These are phyloP conservation scores for Gortyna flavago DNA, from an alignment of 2,888 invertebrate genomes.

Conservation along the genomic window DNA sequence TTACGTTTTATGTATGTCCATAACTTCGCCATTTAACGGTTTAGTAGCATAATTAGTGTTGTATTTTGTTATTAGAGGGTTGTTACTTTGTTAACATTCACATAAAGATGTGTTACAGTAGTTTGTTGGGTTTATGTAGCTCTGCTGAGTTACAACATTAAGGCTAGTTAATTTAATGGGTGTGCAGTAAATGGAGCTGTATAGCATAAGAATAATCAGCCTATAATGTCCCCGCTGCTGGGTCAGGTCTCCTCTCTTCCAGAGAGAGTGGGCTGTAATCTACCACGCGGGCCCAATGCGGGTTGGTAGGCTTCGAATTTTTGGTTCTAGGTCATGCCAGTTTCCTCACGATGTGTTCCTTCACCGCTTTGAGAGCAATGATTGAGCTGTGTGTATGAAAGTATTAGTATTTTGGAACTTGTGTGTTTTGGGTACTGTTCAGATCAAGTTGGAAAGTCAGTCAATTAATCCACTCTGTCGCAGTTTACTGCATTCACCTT, in stretches of 20 bases:
- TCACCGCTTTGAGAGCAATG: too few relatives aligned
- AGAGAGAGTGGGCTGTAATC: too few relatives aligned
- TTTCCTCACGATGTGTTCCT: too few relatives aligned
- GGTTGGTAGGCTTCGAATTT: too few relatives aligned
- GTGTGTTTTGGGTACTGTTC: neutral
- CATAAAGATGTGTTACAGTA: constrained; percentile 20
- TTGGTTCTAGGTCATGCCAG: too few relatives aligned
- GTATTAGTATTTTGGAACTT: neutral
- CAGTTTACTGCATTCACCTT: too few relatives aligned
- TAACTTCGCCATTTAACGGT: constrained; percentile 51
- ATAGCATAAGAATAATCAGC: too few relatives aligned
- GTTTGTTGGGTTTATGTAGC: neutral
- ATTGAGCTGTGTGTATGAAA: neutral
- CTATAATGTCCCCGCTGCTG: too few relatives aligned
- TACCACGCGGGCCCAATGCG: too few relatives aligned
- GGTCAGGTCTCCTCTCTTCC: too few relatives aligned
- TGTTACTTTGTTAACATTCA: constrained; percentile 23
- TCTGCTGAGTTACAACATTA: constrained; percentile 8
- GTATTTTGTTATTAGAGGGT: constrained; percentile 40
- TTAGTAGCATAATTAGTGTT: constrained; percentile 62
- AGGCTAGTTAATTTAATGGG: neutral
- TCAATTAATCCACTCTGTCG: too few relatives aligned
- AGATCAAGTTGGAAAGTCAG: neutral
- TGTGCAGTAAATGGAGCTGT: neutral
- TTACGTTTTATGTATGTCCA: constrained; percentile 53